phyloP scores from a whole-genome alignment of 2,113 vertebrate genomes.

The Eulemur rufifrons region DNA sequence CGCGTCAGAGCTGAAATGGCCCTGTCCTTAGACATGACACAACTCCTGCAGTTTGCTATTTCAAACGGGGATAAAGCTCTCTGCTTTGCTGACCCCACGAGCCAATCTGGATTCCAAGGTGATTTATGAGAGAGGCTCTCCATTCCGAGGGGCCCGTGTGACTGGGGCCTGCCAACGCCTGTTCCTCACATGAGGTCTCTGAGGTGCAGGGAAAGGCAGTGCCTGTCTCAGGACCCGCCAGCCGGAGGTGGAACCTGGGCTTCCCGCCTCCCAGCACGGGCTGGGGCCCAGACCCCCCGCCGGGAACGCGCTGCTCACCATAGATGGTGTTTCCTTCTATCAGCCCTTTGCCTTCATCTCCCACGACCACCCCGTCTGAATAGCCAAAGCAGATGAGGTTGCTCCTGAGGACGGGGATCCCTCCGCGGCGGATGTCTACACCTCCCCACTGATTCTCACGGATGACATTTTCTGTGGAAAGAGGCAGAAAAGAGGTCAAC shows the following conservation, averaged over 20 bases:
- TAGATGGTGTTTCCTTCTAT: constrained; percentile 94
- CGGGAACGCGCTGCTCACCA: constrained; percentile 76
- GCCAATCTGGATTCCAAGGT: neutral
- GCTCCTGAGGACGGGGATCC: constrained; percentile 89
- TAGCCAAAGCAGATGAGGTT: constrained; percentile 94
- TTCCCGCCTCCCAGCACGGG: neutral
- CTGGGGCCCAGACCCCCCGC: neutral
- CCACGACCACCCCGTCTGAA: constrained; percentile 93
- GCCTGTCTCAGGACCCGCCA: neutral
- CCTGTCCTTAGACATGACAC: neutral
- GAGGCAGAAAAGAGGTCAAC: neutral
- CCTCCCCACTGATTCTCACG: constrained; percentile 95
- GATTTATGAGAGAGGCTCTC: neutral
- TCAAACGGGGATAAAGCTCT: neutral
- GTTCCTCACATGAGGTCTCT: neutral
- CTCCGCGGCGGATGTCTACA: constrained; percentile 92
- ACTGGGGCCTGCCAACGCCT: neutral
- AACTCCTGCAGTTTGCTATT: neutral
- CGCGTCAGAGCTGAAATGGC: neutral
- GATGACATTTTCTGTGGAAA: constrained; percentile 90
- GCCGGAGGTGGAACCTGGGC: neutral
- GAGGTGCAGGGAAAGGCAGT: neutral
- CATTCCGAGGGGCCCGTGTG: neutral
- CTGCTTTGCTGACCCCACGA: neutral
- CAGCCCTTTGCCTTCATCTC: constrained; percentile 91